Evolutionary conservation across 2,888 invertebrate species (phyloP), one percentile per base, ranked within the genome.

Genomic region (Hermaeophaga mercurialis): DNA sequence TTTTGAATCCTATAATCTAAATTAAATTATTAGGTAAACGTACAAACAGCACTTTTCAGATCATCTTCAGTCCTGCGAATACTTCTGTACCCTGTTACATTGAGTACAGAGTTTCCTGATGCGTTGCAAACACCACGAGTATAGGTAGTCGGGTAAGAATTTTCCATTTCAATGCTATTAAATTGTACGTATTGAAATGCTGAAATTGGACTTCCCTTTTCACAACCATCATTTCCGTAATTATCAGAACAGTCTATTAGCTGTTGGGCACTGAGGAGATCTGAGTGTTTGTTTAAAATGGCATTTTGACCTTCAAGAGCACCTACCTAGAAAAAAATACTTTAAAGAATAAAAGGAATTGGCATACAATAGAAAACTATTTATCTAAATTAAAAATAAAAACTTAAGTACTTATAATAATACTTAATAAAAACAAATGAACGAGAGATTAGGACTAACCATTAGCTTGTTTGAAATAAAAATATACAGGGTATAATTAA

Each of bases 161-260:
- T 8, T 17, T 19, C 19, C 9, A 18, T 12, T 3, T 3, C 8
- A 4, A 39, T 3, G 8, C 39, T 18, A n/a, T 39, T 15, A 17
- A 12, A n/a, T 19, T 18, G 3, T 5, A 39, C 39, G n/a, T 39
- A 39, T 18, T 18, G n/a, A 39, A 18, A 39, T 18, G 39, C 17
- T 4, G 17, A 19, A 5, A 18, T 18, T 17, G 17, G 17, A n/a
- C 18, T 18, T 19, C 39, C 39, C 9, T n/a, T n/a, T 8, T 2
- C 18, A n/a, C 39, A 39, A n/a, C 39, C 39, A 7, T n/a, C 18
- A n/a, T 39, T 39, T 3, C 39, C 39, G 9, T 11, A 39, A n/a
- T 14, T 12, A 2, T n/a, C n/a, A 17, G 39, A 39, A 12, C 39
- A 39, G 9, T 39, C 39, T 3, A 39, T 18, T 11, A 41, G 9